phyloP scores from a whole-genome alignment of 2,113 vertebrate species.

The Merops nubicus region DNA sequence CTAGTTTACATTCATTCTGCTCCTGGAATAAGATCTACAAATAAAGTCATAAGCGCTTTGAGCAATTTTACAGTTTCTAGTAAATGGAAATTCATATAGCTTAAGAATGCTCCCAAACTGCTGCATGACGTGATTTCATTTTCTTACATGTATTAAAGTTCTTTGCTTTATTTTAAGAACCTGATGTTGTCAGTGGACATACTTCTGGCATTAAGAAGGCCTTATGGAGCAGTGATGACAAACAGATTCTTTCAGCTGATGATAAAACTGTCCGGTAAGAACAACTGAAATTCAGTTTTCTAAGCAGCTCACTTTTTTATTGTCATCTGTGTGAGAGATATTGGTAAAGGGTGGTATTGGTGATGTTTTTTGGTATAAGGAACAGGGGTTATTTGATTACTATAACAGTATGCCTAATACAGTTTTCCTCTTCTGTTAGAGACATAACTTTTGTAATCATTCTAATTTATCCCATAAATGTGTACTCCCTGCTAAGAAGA shows the following conservation, averaged over 20 bases:
- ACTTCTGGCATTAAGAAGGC: conserved; percentile 96
- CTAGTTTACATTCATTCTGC: background rate
- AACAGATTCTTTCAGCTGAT: conserved; percentile 94
- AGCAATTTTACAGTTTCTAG: background rate
- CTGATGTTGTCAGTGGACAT: conserved; percentile 90
- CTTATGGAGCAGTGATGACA: conserved; percentile 93
- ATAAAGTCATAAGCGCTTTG: background rate
- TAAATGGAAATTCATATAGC: background rate
- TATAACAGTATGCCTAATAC: background rate
- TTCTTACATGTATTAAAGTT: background rate
- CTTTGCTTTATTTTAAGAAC: conserved; percentile 79
- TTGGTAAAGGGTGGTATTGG: too few species aligned
- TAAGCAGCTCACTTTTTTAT: background rate
- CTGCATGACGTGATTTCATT: background rate
- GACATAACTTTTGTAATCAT: background rate
- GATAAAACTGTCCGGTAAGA: conserved; percentile 96
- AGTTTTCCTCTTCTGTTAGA: background rate
- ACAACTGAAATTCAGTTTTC: background rate
- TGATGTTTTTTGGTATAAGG: background rate
- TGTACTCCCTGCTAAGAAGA: background rate
- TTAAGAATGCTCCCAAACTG: background rate
- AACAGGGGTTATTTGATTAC: background rate
- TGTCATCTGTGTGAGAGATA: background rate
- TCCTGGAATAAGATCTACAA: background rate
- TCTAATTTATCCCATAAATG: background rate